Evolutionary conservation across 2,888 invertebrate species (phyloP).

Genomic region (Timema podura): DNA sequence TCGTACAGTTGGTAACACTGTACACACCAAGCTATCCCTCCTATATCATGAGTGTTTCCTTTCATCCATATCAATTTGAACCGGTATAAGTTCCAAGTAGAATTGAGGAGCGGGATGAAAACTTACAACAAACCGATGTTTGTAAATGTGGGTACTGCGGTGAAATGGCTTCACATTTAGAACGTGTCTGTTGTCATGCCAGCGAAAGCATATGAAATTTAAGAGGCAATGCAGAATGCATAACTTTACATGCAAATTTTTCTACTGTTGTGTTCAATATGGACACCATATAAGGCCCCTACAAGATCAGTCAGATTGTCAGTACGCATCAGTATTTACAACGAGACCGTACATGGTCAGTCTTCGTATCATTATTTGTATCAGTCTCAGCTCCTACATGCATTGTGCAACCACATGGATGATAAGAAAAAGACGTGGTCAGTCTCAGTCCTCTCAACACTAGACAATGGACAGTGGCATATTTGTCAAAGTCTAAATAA

Average conservation of each 20-base stretch:
- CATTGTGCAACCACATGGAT: too few relatives aligned
- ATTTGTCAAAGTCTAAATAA: constrained; percentile 13
- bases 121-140: background rate
- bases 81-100: background rate
- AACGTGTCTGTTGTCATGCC: background rate
- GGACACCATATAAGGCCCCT: background rate
- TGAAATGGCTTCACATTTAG: background rate
- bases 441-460: too few relatives aligned
- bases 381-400: too few relatives aligned
- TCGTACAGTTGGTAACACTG: too few relatives aligned
- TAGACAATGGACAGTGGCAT: background rate
- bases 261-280: background rate
- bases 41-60: background rate
- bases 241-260: background rate
- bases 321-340: too few relatives aligned
- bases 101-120: background rate
- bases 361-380: too few relatives aligned
- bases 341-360: too few relatives aligned
- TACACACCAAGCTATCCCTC: too few relatives aligned
- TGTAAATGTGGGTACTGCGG: background rate
- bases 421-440: too few relatives aligned
- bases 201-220: background rate
- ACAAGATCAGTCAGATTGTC: too few relatives aligned
- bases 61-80: background rate
- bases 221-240: background rate